A percentile compares a stretch with the other conserved stretches of the same genome.
Conservation (phyloP, 2,888 invertebrate genomes). For the Melolontha melolontha region DNA sequence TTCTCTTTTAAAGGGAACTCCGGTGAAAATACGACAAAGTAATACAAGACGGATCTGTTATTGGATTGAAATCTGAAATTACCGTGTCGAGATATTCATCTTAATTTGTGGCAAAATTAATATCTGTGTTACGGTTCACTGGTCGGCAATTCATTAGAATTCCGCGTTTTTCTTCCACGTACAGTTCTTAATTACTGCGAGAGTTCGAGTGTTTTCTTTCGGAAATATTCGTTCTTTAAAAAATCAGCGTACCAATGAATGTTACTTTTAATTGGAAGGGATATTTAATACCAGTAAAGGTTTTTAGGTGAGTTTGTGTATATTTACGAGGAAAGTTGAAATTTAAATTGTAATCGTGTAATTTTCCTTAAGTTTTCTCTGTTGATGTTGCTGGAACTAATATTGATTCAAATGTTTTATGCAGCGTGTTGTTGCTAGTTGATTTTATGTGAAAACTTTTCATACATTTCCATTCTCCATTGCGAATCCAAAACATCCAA, state of each 20-base stretch:
- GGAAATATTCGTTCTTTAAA: not conserved
- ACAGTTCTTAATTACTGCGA: slow-evolving; percentile 13
- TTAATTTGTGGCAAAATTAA: slow-evolving; percentile 15
- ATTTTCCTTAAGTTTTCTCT: too few relatives aligned
- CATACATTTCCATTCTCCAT: too few relatives aligned
- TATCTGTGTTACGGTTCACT: slow-evolving; percentile 13
- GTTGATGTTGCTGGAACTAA: too few relatives aligned
- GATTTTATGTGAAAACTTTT: too few relatives aligned
- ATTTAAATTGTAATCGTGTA: too few relatives aligned
- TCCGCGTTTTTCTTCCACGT: slow-evolving; percentile 1
- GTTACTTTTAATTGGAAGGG: too few relatives aligned
- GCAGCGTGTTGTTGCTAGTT: too few relatives aligned
- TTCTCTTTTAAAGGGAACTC: not conserved
- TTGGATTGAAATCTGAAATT: slow-evolving; percentile 19
- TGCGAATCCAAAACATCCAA: too few relatives aligned
- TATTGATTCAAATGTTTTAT: too few relatives aligned
- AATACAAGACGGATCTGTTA: slow-evolving; percentile 13
- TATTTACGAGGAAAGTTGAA: too few relatives aligned
- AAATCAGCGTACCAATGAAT: not conserved
- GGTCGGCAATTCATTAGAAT: slow-evolving; percentile 18
- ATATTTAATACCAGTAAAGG: too few relatives aligned
- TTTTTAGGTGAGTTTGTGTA: too few relatives aligned
- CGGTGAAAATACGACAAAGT: slow-evolving; percentile 2
- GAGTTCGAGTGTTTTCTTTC: not conserved
- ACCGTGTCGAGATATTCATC: slow-evolving; percentile 2